A percentile compares a stretch with the other conserved stretches of the same genome.
Conservation (phyloP, 1,140 invertebrate genomes). For the Alviniconcha marisindica region DNA sequence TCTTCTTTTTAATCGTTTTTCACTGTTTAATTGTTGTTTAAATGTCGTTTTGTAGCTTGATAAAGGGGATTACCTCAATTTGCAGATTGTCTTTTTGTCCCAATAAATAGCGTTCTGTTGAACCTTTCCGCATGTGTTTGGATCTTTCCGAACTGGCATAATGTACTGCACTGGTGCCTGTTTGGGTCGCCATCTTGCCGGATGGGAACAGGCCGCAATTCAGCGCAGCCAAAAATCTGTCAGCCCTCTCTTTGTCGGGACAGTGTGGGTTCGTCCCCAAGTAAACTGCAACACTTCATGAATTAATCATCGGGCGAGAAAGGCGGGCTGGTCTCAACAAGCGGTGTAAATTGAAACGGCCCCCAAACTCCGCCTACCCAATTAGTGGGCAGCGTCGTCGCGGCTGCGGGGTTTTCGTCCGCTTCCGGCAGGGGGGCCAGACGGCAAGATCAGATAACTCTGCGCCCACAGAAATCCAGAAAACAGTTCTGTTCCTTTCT, state of each 20-base stretch:
- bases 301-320: constrained; percentile 7
- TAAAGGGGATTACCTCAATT: too few species aligned
- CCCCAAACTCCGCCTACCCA: constrained; percentile 1
- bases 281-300: constrained; percentile 17
- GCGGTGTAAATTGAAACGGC: constrained; percentile 10
- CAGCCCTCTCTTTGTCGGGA: not conserved
- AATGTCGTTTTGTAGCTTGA: too few species aligned
- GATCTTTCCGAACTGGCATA: too few species aligned
- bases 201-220: not conserved
- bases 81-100: too few species aligned
- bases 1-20: too few species aligned
- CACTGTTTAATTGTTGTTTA: too few species aligned
- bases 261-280: not conserved
- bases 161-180: too few species aligned
- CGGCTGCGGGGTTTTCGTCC: not conserved
- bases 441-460: constrained; percentile 16
- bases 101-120: too few species aligned
- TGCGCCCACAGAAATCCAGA: too few species aligned
- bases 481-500: too few species aligned
- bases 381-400: not conserved
- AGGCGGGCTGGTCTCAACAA: constrained; percentile 7
- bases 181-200: too few species aligned
- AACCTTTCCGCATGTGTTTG: too few species aligned
- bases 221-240: not conserved
- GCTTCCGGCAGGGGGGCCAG: not conserved